Evolutionary conservation across 2,113 vertebrate genomes (phyloP).

Genomic region (Puntigrus tetrazona): DNA sequence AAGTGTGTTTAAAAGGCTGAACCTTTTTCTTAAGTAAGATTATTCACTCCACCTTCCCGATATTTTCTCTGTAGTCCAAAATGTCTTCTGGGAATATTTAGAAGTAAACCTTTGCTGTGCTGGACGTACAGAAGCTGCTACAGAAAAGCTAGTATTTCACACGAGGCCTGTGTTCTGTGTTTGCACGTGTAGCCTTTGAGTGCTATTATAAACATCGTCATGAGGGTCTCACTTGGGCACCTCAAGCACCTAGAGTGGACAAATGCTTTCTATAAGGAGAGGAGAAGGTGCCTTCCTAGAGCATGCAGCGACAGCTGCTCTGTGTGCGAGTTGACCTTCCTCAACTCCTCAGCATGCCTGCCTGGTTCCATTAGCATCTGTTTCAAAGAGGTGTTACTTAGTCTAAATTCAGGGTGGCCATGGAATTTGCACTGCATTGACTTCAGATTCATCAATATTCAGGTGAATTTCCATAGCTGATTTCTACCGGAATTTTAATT

Average conservation of each 20-base stretch:
- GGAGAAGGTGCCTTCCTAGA: conserved; percentile 15
- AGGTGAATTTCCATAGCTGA: neutral
- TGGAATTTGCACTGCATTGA: neutral
- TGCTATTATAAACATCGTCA: conserved; percentile 22
- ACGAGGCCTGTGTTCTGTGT: neutral
- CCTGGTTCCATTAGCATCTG: conserved; percentile 36
- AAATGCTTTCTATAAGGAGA: conserved; percentile 44
- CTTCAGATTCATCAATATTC: neutral
- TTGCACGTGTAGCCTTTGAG: neutral
- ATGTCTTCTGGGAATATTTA: neutral
- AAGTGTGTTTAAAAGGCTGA: neutral
- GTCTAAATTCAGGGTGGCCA: conserved; percentile 27
- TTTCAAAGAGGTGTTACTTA: conserved; percentile 32
- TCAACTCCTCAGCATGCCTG: conserved; percentile 16
- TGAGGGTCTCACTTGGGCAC: neutral
- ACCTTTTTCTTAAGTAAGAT: neutral
- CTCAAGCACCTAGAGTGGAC: conserved; percentile 7
- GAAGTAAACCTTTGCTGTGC: neutral
- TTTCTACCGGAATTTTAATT: neutral
- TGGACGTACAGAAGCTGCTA: neutral
- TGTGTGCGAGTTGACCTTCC: conserved; percentile 35
- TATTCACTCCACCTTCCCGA: neutral
- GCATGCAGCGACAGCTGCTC: conserved; percentile 43
- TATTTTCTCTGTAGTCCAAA: neutral
- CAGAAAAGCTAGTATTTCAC: neutral